phyloP scores from a whole-genome alignment of 2,888 invertebrate species.

The Kuschelorhynchus macadamiae region DNA sequence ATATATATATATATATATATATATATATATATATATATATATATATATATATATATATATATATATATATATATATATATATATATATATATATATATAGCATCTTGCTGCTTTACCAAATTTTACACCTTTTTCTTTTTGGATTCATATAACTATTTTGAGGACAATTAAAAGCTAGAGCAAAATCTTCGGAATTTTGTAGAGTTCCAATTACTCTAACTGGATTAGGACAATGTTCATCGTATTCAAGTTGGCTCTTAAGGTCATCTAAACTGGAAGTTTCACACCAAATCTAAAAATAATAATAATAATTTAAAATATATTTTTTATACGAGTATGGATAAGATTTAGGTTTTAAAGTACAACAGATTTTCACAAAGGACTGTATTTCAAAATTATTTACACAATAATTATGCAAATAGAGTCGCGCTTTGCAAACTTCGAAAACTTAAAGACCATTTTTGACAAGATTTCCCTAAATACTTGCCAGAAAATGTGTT shows the following conservation, averaged over 20 bases:
- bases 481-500: no score
- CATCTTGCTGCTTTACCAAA: slow-evolving; percentile 70
- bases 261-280: slow-evolving; percentile 76
- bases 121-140: slow-evolving; percentile 68
- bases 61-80: no score
- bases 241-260: slow-evolving; percentile 74
- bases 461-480: no score
- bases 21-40: no score
- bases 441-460: no score
- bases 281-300: slow-evolving; percentile 90
- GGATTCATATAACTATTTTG: slow-evolving; percentile 73
- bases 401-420: no score
- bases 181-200: slow-evolving; percentile 82
- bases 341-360: neutral
- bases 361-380: no score
- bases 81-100: no score
- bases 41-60: no score
- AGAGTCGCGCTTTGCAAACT: no score
- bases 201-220: slow-evolving; percentile 79
- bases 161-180: slow-evolving; percentile 75
- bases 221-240: slow-evolving; percentile 82
- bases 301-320: slow-evolving; percentile 45
- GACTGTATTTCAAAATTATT: no score
- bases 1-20: no score
- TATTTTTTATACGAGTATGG: slow-evolving; percentile 3